Percentiles rank a stretch among this genome's conserved stretches.
phyloP scores from a whole-genome alignment of 2,113 vertebrate species.

The Chaetodon trifascialis region DNA sequence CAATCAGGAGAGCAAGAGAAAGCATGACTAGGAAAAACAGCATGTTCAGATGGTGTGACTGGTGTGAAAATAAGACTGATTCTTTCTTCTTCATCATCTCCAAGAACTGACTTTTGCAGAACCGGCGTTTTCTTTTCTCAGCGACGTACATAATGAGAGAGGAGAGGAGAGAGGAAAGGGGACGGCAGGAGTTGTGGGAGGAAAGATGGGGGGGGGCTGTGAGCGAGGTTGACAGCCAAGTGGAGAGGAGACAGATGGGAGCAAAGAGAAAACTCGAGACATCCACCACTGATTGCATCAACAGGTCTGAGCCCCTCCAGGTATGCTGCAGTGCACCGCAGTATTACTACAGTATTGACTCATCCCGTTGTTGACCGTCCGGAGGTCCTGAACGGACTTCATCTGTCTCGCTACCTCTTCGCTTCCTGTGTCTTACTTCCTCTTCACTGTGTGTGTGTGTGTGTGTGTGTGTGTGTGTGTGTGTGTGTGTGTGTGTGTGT shows the following conservation, averaged over 20 bases:
- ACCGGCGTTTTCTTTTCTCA: slow-evolving; percentile 36
- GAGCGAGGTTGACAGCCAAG: slow-evolving; percentile 66
- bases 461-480: background rate
- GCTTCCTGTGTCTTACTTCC: slow-evolving; percentile 42
- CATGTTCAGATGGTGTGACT: slow-evolving; percentile 32
- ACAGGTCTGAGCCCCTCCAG: slow-evolving; percentile 75
- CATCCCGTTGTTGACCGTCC: slow-evolving; percentile 52
- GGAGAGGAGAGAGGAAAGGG: slow-evolving; percentile 15
- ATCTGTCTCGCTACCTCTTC: slow-evolving; percentile 29
- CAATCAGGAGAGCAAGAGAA: slow-evolving; percentile 17
- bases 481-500: too few relatives aligned
- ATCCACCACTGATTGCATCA: slow-evolving; percentile 70
- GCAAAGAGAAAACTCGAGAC: slow-evolving; percentile 66
- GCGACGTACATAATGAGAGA: slow-evolving; percentile 40
- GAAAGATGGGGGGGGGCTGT: slow-evolving; percentile 59
- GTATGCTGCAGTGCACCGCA: slow-evolving; percentile 73
- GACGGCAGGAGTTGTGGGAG: slow-evolving; percentile 63
- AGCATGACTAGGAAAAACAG: slow-evolving; percentile 14
- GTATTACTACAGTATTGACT: slow-evolving; percentile 66
- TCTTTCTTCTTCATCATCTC: slow-evolving; percentile 7
- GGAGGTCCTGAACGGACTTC: slow-evolving; percentile 37
- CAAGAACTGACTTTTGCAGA: slow-evolving; percentile 53
- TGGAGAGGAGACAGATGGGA: slow-evolving; percentile 70
- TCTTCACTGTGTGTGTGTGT: slow-evolving; percentile 5
- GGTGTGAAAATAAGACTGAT: background rate